phyloP scores from a whole-genome alignment of 2,113 vertebrate genomes.

The Pavo muticus region DNA sequence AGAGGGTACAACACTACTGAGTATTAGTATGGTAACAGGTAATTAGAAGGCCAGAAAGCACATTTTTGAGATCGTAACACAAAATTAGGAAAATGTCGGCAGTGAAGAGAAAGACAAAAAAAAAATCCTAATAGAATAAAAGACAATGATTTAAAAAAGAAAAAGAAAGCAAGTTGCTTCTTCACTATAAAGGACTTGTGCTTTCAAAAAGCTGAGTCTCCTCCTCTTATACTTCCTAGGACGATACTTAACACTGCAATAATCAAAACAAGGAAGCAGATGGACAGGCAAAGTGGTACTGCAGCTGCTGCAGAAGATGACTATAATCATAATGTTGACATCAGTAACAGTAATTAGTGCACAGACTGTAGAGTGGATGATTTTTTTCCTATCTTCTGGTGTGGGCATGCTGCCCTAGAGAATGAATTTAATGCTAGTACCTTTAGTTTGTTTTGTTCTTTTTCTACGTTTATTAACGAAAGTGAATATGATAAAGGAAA shows the following conservation, averaged over 20 bases:
- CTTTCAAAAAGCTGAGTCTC: constrained; percentile 49
- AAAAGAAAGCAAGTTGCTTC: constrained; percentile 28
- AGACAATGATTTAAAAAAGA: background rate
- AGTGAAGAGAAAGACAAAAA: constrained; percentile 18
- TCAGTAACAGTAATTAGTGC: constrained; percentile 72
- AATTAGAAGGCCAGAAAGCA: background rate
- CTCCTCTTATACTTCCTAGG: constrained; percentile 37
- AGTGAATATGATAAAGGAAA: constrained; percentile 13
- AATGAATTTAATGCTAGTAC: background rate
- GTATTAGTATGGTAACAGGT: constrained; percentile 1
- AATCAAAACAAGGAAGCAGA: constrained; percentile 75
- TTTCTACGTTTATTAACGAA: constrained; percentile 32
- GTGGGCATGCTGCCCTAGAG: constrained; percentile 14
- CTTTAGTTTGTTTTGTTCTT: constrained; percentile 10
- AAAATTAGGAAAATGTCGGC: constrained; percentile 12
- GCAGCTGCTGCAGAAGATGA: constrained; percentile 72
- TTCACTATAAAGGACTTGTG: constrained; percentile 38
- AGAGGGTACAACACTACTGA: background rate
- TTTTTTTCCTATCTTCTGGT: constrained; percentile 54
- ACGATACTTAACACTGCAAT: constrained; percentile 52
- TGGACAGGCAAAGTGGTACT: constrained; percentile 68
- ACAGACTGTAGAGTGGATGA: constrained; percentile 60
- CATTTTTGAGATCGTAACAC: background rate
- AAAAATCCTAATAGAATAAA: background rate
- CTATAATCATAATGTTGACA: constrained; percentile 69